Evolutionary conservation across 2,113 vertebrate species (phyloP).

Genomic region (Charadrius vociferus): DNA sequence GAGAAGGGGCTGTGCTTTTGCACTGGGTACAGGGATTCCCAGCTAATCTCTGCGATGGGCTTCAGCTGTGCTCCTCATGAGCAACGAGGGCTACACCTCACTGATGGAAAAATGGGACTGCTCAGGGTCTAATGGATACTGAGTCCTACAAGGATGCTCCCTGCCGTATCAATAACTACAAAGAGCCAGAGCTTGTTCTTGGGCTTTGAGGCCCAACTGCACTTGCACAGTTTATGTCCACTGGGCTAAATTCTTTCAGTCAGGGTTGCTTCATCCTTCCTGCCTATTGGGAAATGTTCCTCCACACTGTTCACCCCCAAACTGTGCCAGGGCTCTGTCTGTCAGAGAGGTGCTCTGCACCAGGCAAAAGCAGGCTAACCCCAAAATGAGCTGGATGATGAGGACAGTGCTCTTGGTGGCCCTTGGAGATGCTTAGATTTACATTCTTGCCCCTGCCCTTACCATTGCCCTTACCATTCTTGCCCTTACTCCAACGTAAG

Average conservation of each 20-base stretch:
- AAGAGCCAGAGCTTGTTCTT: background rate
- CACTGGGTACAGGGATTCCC: fast-evolving
- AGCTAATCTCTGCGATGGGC: background rate
- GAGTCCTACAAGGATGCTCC: background rate
- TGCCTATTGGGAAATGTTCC: background rate
- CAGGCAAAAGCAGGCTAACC: background rate
- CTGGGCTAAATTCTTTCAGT: background rate
- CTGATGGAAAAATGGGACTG: background rate
- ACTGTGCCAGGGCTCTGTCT: background rate
- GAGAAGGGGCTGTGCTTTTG: background rate
- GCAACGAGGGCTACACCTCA: background rate
- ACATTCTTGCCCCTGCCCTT: background rate
- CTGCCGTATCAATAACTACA: background rate
- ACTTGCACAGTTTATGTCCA: background rate
- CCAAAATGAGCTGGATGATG: background rate
- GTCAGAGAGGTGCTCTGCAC: background rate
- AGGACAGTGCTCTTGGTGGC: fast-evolving
- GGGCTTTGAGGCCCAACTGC: background rate
- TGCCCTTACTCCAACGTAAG: background rate
- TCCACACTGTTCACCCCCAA: background rate
- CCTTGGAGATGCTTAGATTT: background rate
- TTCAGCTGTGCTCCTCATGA: fast-evolving
- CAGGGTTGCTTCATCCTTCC: background rate
- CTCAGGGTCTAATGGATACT: background rate
- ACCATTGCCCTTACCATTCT: background rate